Base-by-base conservation (phyloP, 1,140 invertebrate species). In the Polyergus mexicanus region DNA sequence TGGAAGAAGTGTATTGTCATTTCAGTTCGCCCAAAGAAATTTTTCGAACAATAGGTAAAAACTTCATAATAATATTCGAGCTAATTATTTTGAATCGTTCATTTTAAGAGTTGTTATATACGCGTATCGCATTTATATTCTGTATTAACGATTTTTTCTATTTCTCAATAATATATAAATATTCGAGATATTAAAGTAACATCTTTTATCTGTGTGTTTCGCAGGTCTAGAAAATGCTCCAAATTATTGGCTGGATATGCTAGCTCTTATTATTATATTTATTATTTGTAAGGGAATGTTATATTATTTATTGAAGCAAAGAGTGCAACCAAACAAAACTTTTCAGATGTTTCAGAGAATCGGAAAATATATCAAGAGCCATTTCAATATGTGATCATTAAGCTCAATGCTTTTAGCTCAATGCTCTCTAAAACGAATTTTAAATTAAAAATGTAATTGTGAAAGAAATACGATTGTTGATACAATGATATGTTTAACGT, bases 1-100 rank as follows among this genome's bases (percentile, higher is more conserved):
- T 95, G 0, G 91, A 95, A 0, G 96, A 97, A 86, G 94, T 96
- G 13, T 97, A 97, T 89, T 98, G 97, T 91, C 96, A 97, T 83
- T 97, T 97, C 81, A 96, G 96, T 78, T 96, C 96, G 87, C 96
- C 97, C 0, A 94, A 95, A 89, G 95, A 96, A 89, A 95, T 97
- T 74, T 94, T 97, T 1, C 94, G 95, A 88, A 91, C 95, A 74
- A 96, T 97, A 96, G 95, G 94, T 95, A 92, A 92, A 92, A 54
- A 11, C 28, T 25, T 22, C 11, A 10, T 74, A 44, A 32, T 19
- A 16, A 16, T 51, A 16, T 5, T 19, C 47, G 4, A 51, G 3
- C 16, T 19, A 5, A 16, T 51, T 16, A 1, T 51, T 51, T 51
- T 51, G 16, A 51, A 51, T 51, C 0, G 16, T 51, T 51, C 3